phyloP scores from a whole-genome alignment of 2,797 vertebrate genomes.

The Gallinago solitaria region DNA sequence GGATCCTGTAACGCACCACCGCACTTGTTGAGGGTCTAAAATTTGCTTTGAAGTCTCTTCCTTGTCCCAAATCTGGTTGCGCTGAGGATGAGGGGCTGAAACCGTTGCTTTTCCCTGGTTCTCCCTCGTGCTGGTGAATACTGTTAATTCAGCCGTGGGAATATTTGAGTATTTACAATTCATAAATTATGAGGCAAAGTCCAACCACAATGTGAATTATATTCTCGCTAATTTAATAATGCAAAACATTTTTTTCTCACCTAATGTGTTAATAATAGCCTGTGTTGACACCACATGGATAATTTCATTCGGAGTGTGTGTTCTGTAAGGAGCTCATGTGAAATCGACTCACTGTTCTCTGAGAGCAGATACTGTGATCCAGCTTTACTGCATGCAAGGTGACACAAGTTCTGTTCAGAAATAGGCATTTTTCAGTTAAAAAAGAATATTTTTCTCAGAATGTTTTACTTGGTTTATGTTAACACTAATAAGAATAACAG shows the following conservation, averaged over 20 bases:
- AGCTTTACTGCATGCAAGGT: background rate
- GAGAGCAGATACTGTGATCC: background rate
- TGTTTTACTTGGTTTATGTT: background rate
- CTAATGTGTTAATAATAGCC: slow-evolving; percentile 62
- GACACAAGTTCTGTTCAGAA: background rate
- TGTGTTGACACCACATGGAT: slow-evolving; percentile 45
- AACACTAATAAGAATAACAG: background rate
- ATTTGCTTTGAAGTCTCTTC: background rate
- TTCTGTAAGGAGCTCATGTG: background rate
- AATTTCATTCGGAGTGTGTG: background rate
- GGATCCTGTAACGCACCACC: fast-evolving
- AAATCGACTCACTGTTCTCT: background rate
- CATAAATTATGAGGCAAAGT: slow-evolving; percentile 54
- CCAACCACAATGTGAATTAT: slow-evolving; percentile 46
- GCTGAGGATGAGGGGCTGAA: background rate
- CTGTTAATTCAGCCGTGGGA: slow-evolving; percentile 13
- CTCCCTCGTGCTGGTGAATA: background rate
- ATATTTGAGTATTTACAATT: slow-evolving; percentile 46
- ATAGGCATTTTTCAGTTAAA: background rate
- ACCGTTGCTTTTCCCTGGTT: background rate
- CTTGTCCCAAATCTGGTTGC: background rate
- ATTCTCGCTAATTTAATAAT: slow-evolving; percentile 53
- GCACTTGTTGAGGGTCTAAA: background rate
- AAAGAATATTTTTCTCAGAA: background rate
- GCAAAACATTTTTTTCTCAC: slow-evolving; percentile 54